Conservation (phyloP, 35 echinoderm and acorn worm species). For the Apostichopus parvimensis region DNA sequence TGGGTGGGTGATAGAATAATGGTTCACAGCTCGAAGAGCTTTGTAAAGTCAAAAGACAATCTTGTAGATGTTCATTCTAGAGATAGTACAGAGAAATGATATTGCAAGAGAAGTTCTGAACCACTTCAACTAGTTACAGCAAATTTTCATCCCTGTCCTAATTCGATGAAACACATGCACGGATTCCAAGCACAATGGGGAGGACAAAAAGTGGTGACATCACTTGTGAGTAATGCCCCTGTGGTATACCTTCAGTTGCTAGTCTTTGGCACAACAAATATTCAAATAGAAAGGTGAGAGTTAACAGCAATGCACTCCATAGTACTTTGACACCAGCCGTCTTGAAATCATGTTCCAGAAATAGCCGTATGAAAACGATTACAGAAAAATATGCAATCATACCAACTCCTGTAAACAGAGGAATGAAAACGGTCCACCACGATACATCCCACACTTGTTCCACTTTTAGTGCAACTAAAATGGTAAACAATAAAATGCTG, state of each 20-base stretch:
- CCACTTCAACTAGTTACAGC: too few relatives aligned
- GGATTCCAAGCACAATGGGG: constrained; percentile 49
- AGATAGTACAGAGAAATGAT: neutral
- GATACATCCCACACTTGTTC: constrained; percentile 60
- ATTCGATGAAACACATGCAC: constrained; percentile 59
- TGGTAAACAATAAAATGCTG: constrained; percentile 77
- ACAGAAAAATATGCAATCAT: constrained; percentile 91
- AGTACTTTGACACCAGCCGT: constrained; percentile 69
- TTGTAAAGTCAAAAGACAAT: too few relatives aligned
- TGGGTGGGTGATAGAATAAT: too few relatives aligned
- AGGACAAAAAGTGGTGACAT: constrained; percentile 73
- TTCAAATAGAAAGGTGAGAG: constrained; percentile 84
- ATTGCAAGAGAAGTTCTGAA: too few relatives aligned
- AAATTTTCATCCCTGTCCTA: neutral
- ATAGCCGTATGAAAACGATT: constrained; percentile 90
- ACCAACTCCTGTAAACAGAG: constrained; percentile 78
- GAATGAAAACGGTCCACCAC: constrained; percentile 94
- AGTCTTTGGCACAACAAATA: constrained; percentile 88
- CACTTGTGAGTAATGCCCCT: constrained; percentile 53
- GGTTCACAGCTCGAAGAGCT: too few relatives aligned
- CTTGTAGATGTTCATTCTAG: too few relatives aligned
- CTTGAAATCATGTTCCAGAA: constrained; percentile 67
- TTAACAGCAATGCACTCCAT: constrained; percentile 85
- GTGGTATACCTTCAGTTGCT: constrained; percentile 36
- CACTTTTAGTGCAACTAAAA: constrained; percentile 81